These are phyloP conservation scores for Poecilia velifera DNA, from an alignment of 2,797 vertebrate genomes.

Conservation along the genomic window DNA sequence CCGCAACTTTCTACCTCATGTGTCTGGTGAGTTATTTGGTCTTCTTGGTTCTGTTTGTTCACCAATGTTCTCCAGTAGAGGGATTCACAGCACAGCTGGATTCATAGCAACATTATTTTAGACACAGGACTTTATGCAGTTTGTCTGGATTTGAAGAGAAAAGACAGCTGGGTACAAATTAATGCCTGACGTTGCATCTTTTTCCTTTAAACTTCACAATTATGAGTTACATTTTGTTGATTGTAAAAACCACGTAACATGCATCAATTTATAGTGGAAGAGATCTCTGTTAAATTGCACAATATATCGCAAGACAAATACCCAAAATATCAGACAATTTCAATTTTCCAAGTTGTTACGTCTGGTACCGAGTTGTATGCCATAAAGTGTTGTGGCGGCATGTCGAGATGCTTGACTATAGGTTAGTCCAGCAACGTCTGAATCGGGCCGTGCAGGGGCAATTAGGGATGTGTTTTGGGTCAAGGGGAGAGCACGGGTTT, in stretches of 20 bases:
- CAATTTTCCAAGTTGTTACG: conserved; percentile 15
- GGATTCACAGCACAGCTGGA: neutral
- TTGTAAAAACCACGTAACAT: neutral
- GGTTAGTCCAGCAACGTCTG: conserved; percentile 61
- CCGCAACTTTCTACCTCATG: neutral
- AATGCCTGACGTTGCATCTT: neutral
- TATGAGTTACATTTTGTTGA: neutral
- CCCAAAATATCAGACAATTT: conserved; percentile 34
- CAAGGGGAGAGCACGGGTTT: conserved; percentile 79
- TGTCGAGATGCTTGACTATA: conserved; percentile 41
- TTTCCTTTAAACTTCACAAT: neutral
- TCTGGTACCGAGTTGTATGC: conserved; percentile 41
- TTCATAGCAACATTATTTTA: neutral
- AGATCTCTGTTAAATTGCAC: neutral
- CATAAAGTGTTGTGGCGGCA: conserved; percentile 28
- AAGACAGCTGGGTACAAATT: neutral
- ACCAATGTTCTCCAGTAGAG: neutral
- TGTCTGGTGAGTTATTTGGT: neutral
- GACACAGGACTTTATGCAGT: neutral
- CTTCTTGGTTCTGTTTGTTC: neutral
- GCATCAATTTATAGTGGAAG: neutral
- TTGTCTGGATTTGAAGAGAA: neutral
- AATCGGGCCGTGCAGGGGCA: conserved; percentile 70
- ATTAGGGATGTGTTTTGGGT: conserved; percentile 81
- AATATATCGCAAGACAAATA: conserved; percentile 7